Evolutionary conservation across 2,797 vertebrate species (phyloP).

Genomic region (Myotis vivesi): DNA sequence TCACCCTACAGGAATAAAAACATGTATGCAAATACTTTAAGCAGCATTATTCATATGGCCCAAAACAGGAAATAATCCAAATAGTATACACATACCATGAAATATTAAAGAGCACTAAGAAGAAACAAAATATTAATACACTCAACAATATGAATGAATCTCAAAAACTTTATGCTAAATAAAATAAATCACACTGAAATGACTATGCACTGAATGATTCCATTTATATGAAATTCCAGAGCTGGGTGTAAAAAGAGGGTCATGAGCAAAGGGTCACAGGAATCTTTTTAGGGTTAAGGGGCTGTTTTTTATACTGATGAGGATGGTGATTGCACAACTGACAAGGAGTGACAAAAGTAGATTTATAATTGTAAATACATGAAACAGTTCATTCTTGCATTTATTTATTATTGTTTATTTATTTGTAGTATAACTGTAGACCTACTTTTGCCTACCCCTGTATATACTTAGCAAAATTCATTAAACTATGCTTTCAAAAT

Average conservation of each 20-base stretch:
- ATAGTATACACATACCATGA: not conserved
- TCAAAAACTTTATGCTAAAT: constrained; percentile 2
- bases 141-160: not conserved
- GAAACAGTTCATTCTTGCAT: not conserved
- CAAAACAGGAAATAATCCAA: not conserved
- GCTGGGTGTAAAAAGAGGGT: not conserved
- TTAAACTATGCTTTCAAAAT: constrained; percentile 14
- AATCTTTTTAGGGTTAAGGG: not conserved
- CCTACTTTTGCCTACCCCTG: not conserved
- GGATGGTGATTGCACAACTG: not conserved
- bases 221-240: not conserved
- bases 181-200: not conserved
- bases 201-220: not conserved
- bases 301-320: not conserved
- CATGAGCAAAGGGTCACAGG: not conserved
- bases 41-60: not conserved
- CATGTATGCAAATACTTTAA: not conserved
- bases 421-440: not conserved
- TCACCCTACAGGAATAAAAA: not conserved
- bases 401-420: not conserved
- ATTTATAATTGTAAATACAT: not conserved
- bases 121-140: constrained; percentile 36
- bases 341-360: not conserved
- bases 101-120: not conserved
- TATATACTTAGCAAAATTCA: constrained; percentile 39